A percentile compares a stretch with the other conserved stretches of the same genome.
Conservation (phyloP, 2,888 invertebrate genomes). For the Ectemnius cavifrons region DNA sequence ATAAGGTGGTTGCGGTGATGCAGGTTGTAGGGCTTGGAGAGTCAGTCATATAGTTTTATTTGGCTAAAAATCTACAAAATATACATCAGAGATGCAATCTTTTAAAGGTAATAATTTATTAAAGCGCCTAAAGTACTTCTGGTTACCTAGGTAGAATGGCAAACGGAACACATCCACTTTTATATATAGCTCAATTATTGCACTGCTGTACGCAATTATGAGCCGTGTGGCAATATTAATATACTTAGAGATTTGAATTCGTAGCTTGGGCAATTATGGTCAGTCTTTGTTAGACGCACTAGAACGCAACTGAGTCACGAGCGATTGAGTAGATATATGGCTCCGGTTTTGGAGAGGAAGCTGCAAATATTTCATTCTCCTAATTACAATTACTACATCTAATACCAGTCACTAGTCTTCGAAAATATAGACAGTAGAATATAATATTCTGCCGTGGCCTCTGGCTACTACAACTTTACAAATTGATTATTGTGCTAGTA, state of each 20-base stretch:
- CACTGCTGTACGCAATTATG: constrained; percentile 10
- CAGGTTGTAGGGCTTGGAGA: too few species aligned
- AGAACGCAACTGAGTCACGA: too few species aligned
- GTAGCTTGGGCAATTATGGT: too few species aligned
- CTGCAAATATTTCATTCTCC: too few species aligned
- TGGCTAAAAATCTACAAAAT: constrained; percentile 8
- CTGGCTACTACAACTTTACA: constrained; percentile 8
- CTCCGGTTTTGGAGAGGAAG: too few species aligned
- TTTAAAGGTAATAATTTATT: background rate
- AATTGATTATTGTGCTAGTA: constrained; percentile 20
- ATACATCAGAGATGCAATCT: background rate
- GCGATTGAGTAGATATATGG: too few species aligned
- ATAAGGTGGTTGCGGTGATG: too few species aligned
- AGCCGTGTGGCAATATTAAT: background rate
- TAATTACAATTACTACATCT: too few species aligned
- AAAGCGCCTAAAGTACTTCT: background rate
- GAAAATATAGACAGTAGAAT: background rate
- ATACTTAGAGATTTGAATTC: too few species aligned
- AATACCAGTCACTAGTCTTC: constrained; percentile 15
- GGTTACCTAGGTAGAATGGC: background rate
- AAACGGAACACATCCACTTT: background rate
- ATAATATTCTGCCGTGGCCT: background rate
- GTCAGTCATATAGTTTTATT: background rate
- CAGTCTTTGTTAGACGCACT: too few species aligned
- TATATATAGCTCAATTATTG: constrained; percentile 8